A percentile compares a stretch with the other conserved stretches of the same genome.
These are phyloP conservation scores for Campaea margaritaria DNA, from an alignment of 2,888 invertebrate species.

Conservation along the genomic window DNA sequence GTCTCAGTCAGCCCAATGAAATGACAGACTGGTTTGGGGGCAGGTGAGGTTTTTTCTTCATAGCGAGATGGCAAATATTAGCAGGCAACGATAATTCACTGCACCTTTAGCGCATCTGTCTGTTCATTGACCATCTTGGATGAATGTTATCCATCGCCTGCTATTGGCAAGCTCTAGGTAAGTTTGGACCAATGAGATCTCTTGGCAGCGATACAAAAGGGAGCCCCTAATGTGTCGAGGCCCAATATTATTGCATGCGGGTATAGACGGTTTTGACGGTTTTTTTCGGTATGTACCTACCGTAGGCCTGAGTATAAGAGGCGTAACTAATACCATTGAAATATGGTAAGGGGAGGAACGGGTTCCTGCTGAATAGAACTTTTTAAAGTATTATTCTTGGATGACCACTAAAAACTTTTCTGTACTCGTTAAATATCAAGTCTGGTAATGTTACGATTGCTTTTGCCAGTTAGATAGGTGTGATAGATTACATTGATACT, in stretches of 20 bases:
- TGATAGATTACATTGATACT: no score
- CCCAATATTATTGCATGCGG: constrained; percentile 30
- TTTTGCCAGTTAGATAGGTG: no score
- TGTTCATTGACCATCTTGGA: constrained; percentile 49
- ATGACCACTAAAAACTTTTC: no score
- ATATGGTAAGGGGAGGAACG: constrained; percentile 29
- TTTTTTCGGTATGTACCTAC: constrained; percentile 22
- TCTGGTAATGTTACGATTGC: no score
- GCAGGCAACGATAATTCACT: constrained; percentile 55
- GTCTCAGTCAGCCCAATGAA: constrained; percentile 10
- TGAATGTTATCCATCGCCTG: constrained; percentile 61
- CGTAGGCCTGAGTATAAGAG: constrained; percentile 29
- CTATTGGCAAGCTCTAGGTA: constrained; percentile 61
- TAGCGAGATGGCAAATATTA: constrained; percentile 52
- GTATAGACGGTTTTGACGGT: constrained; percentile 20
- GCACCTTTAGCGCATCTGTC: constrained; percentile 74
- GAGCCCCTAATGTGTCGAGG: constrained; percentile 56
- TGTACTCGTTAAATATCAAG: no score
- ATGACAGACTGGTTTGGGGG: constrained; percentile 22
- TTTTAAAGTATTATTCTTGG: not conserved
- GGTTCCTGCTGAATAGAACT: constrained; percentile 34
- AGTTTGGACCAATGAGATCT: constrained; percentile 63
- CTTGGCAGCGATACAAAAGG: constrained; percentile 53
- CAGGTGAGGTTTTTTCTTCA: constrained; percentile 59
- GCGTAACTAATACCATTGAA: constrained; percentile 31